A percentile compares a stretch with the other conserved stretches of the same genome.
These are phyloP conservation scores for Rissa tridactyla DNA, from an alignment of 2,113 vertebrate species.

Conservation along the genomic window DNA sequence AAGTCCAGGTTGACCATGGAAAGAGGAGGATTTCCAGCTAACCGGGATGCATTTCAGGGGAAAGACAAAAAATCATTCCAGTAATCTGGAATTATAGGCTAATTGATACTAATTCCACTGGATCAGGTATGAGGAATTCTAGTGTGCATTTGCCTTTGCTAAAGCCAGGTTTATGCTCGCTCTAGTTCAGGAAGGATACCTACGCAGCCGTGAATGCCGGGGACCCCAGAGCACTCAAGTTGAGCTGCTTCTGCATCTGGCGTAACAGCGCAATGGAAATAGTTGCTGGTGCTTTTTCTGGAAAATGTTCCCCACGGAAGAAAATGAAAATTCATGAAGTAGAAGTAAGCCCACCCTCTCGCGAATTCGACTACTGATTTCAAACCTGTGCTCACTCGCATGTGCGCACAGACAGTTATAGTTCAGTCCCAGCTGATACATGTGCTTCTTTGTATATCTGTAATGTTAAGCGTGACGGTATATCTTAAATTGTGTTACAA, in stretches of 20 bases:
- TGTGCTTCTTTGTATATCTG: neutral
- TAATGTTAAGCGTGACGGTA: neutral
- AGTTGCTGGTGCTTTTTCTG: neutral
- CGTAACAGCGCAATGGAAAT: neutral
- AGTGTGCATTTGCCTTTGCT: neutral
- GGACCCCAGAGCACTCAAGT: neutral
- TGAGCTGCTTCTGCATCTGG: neutral
- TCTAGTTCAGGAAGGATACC: neutral
- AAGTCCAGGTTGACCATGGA: neutral
- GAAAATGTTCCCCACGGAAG: neutral
- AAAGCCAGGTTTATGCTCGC: neutral
- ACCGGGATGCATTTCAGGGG: neutral
- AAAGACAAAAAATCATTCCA: neutral
- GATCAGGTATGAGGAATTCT: neutral
- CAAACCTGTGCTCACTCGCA: neutral
- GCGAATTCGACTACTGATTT: neutral
- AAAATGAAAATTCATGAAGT: neutral
- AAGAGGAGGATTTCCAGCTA: neutral
- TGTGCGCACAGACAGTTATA: neutral
- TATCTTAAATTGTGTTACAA: neutral
- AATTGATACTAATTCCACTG: neutral
- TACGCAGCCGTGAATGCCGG: neutral
- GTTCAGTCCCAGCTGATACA: neutral
- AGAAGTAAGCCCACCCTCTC: neutral
- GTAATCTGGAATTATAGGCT: neutral